Percentiles rank a stretch among this genome's conserved stretches.
phyloP scores from a whole-genome alignment of 2,113 vertebrate species.

The Percopsis transmontana region DNA sequence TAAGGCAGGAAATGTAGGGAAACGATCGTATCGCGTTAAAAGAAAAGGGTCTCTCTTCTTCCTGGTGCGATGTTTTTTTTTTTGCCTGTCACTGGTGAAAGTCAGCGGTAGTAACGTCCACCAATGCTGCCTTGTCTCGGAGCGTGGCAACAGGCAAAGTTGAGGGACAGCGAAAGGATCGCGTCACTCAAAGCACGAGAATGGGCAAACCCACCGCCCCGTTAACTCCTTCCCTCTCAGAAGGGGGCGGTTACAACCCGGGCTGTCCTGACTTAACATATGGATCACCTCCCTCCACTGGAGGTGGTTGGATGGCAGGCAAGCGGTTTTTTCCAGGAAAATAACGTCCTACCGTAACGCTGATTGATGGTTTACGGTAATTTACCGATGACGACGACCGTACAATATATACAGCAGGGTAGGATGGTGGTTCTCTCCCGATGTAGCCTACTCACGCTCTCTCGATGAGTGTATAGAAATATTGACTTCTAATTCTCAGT shows the following conservation, averaged over 20 bases:
- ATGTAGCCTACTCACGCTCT: too few relatives aligned
- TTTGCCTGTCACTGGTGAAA: constrained; percentile 35
- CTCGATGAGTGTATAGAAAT: too few relatives aligned
- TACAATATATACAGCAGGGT: too few relatives aligned
- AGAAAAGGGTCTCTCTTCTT: not conserved
- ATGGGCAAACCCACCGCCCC: constrained; percentile 79
- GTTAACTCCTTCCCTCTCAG: constrained; percentile 78
- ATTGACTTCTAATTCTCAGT: too few relatives aligned
- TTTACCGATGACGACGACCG: too few relatives aligned
- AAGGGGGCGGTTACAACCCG: constrained; percentile 60
- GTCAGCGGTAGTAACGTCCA: constrained; percentile 65
- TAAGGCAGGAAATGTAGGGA: constrained; percentile 17
- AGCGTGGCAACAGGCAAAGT: constrained; percentile 88
- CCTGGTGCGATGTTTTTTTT: not conserved
- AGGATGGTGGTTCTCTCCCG: too few relatives aligned
- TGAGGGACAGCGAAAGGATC: constrained; percentile 87
- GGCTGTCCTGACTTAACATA: not conserved
- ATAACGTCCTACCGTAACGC: too few relatives aligned
- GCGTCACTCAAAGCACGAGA: constrained; percentile 84
- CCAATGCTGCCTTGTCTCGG: constrained; percentile 77
- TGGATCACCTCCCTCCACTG: not conserved
- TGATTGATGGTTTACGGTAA: too few relatives aligned
- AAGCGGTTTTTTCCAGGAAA: too few relatives aligned
- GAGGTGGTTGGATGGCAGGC: too few relatives aligned
- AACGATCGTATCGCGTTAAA: constrained; percentile 32